Evolutionary conservation across 2,888 invertebrate species (phyloP), one percentile per base, ranked within the genome.

Genomic region (Pecten maximus): DNA sequence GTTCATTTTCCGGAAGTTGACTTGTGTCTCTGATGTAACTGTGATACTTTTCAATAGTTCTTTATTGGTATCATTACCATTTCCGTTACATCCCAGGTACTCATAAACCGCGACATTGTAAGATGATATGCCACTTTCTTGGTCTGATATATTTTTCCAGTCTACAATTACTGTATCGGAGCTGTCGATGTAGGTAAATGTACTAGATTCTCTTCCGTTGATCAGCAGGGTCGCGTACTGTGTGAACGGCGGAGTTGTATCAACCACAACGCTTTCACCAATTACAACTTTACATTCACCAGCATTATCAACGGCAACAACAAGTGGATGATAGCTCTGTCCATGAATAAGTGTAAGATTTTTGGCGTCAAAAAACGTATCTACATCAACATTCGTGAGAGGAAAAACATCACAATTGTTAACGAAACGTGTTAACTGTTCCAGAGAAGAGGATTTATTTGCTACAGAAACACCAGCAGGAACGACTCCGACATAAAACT

Each of bases 341-440:
- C 90, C 91, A 28, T 92, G 92, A 28, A 40, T 16, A 23, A 92
- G 91, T 6, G 89, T 60, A 6, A 92, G 88, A 44, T 91, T 88
- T 6, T 87, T 4, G 16, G 91, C 12, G 15, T 16, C 28, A 16
- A 90, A 44, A 44, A 54, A 87, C 19, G 90, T 91, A 28, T 90
- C 88, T 12, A 50, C 40, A 40, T 89, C 89, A 44, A 74, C 89
- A 50, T 40, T n/a, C n/a, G 39, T 54, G 28, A 89, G 74, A 28
- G 88, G 23, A 4, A 88, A 16, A 19, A 89, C 40, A 40, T 91
- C 89, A 44, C 89, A 90, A 10, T 40, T 40, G 39, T 40, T 40
- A 10, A 39, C 50, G 87, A 89, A 10, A 40, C 74, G 50, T 6
- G 2, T 39, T 23, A 88, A 16, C 19, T 88, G 44, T 23, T 90